Base-by-base conservation (phyloP, 2,888 invertebrate species). In the Orthosia gothica region DNA sequence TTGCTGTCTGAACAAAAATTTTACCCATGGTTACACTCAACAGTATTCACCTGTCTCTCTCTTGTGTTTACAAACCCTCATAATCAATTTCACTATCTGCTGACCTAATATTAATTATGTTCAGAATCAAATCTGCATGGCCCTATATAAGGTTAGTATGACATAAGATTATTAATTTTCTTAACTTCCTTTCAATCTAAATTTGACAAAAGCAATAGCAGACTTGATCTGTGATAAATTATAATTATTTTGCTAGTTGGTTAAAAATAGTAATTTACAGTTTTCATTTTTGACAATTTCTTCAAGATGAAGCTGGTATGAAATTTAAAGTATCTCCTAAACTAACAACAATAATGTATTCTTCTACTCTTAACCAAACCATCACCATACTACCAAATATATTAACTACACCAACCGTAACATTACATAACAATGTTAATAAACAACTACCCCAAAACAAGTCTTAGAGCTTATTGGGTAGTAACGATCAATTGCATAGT, bases 401-500 rank as follows among this genome's bases (percentile, higher is more conserved):
- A n/a, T n/a, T n/a, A n/a, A n/a, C n/a, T n/a, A 40, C 71, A 45
- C 12, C 11, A 5, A 23, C 54, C 26, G 62, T 23, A 26, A 54
- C 40, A 50, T 16, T 23, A 47, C n/a, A 47, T 54, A 54, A 18
- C n/a, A 49, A 45, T 23, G 45, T 54, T 67, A 72, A 76, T 77
- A 85, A 77, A 75, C 66, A 75, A 76, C 64, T 68, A 16, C 55
- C 61, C 67, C 57, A 76, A 79, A 82, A 83, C 73, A 78, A 83
- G 84, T 83, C 81, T 84, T 77, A 71, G 79, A 84, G 74, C 77
- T 84, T 90, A 89, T 87, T 81, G 84, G 83, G 79, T 85, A 76
- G 85, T 87, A 87, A 87, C 88, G 87, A 89, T 89, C 92, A 89
- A 91, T 90, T 90, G 89, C 87, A 85, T 87, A 83, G 85, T 85